Percentiles rank a stretch among this genome's conserved stretches.
Evolutionary conservation across 2,113 vertebrate genomes (phyloP).

Genomic region (Prochilodus magdalenae): DNA sequence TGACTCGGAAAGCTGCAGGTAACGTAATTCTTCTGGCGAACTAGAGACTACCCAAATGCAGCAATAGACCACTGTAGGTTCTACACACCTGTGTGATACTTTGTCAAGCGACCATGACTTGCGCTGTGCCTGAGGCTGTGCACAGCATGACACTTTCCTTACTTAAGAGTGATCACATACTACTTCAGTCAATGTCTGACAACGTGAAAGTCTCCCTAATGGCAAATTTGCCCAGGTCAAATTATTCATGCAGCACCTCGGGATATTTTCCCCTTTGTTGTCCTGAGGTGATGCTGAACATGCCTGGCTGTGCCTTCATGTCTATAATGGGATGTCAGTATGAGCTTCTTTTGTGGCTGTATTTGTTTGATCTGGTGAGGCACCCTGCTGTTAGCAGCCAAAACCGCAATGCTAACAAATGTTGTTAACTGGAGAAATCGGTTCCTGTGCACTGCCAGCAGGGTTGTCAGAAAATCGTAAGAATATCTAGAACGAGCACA

Average conservation of each 20-base stretch:
- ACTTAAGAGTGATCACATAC: background rate
- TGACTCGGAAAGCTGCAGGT: background rate
- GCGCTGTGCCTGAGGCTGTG: background rate
- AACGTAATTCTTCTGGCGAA: background rate
- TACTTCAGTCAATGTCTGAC: background rate
- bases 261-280: constrained; percentile 6
- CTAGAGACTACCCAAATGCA: background rate
- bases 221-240: background rate
- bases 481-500: no score
- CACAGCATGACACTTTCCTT: background rate
- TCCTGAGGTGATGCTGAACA: background rate
- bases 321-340: background rate
- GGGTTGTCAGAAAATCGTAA: background rate
- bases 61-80: background rate
- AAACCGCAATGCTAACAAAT: background rate
- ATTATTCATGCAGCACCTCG: background rate
- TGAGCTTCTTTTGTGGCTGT: background rate
- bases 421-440: background rate
- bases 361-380: background rate
- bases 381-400: background rate
- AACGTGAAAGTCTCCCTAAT: constrained; percentile 6
- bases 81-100: background rate
- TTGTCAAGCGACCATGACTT: background rate
- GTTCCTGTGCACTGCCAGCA: background rate
- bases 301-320: constrained; percentile 49